phyloP scores from a whole-genome alignment of 2,888 invertebrate genomes.

The Lithophane socia region DNA sequence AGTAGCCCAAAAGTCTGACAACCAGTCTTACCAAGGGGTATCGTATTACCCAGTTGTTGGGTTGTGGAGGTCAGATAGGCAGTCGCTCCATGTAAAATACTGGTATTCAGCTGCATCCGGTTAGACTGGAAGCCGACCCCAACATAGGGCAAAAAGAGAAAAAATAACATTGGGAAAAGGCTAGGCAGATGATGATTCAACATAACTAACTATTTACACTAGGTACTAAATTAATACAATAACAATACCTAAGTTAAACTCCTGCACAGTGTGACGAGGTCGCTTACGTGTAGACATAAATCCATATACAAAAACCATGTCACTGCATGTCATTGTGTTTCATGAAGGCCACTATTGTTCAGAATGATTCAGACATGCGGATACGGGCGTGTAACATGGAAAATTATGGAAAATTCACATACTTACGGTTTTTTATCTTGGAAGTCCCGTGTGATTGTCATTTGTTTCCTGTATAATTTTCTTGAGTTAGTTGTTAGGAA shows the following conservation, averaged over 20 bases:
- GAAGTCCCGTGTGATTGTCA: not conserved
- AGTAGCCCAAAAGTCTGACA: no score
- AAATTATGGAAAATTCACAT: slow-evolving; percentile 53
- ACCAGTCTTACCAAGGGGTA: no score
- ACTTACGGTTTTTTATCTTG: slow-evolving; percentile 2
- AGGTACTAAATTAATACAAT: no score
- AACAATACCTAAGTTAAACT: not conserved
- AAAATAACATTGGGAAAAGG: no score
- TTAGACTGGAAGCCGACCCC: no score
- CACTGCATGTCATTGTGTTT: slow-evolving; percentile 38
- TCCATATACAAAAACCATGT: slow-evolving; percentile 44
- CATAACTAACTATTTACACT: no score
- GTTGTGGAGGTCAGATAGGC: no score
- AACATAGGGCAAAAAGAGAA: no score
- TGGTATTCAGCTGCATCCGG: no score
- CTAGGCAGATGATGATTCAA: no score
- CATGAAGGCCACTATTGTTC: slow-evolving; percentile 63
- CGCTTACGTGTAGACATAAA: slow-evolving; percentile 41
- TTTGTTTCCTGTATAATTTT: not conserved
- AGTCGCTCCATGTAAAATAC: no score
- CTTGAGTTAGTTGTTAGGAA: not conserved
- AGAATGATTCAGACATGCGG: slow-evolving; percentile 58
- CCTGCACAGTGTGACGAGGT: slow-evolving; percentile 32
- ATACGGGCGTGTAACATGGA: slow-evolving; percentile 60
- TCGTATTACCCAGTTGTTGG: no score